Evolutionary conservation across 1,140 invertebrate species (phyloP), one percentile per base, ranked within the genome.

Genomic region (Drosophila kikkawai): DNA sequence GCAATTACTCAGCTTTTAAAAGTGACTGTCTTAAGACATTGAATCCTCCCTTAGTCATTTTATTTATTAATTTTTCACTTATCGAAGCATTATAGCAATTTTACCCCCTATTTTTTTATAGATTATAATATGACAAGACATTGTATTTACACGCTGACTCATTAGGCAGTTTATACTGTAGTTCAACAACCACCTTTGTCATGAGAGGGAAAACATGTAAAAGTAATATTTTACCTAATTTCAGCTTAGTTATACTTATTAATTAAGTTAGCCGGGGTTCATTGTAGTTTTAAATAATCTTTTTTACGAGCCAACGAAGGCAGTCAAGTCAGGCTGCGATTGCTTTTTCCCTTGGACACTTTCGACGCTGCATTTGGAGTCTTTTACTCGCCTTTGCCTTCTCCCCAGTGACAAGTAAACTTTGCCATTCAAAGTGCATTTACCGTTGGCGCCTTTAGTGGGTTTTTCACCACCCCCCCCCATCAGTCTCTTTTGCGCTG

Each of bases 401-500:
- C 17, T 50, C 70, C 59, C 69, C 26, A n/a, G 71, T 63, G 69
- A 56, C 36, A 58, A 37, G 60, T 58, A 75, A 75, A 66, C 59
- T 66, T 76, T 50, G 61, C 63, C 61, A 66, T 59, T 76, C 73
- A 59, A 67, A 76, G 73, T 76, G 74, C 74, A 76, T 76, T 76
- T 76, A 67, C 51, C 51, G 45, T 69, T 71, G 39, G 56, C 39
- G 56, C 29, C 63, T 48, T 36, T 13, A 60, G 36, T 45, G 64
- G 39, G 26, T 17, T 71, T 47, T 22, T 22, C 42, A 22, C 56
- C 45, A 29, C 8, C 34, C 26, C 34, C 26, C 42, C 17, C 1
- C 19, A 22, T 7, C 12, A 3, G 15, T 17, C 17, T 22, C 42
- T 15, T 36, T 17, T 7, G 12, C 37, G 4, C 17, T 56, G 41